Conservation (phyloP, 2,888 invertebrate species). For the Euplagia quadripunctaria region DNA sequence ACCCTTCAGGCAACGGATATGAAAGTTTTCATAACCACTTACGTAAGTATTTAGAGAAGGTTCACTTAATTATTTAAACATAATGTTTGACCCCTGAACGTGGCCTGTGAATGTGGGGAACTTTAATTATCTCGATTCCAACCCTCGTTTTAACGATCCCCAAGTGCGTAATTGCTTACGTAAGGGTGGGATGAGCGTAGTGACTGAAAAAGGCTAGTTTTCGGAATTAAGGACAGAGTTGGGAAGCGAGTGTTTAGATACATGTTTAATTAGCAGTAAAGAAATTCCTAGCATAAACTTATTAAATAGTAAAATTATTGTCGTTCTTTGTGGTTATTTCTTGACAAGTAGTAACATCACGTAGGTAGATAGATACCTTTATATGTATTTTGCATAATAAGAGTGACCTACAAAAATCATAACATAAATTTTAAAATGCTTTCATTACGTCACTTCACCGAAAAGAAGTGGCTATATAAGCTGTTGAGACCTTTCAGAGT, state of each 20-base stretch:
- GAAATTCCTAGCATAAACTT: slow-evolving; percentile 9
- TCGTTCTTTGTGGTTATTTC: slow-evolving; percentile 5
- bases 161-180: slow-evolving; percentile 62
- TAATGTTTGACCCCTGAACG: slow-evolving; percentile 59
- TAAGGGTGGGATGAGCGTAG: slow-evolving; percentile 45
- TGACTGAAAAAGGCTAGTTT: slow-evolving; percentile 54
- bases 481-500: no score
- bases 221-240: slow-evolving; percentile 34
- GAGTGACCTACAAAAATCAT: no score
- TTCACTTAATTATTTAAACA: slow-evolving; percentile 57
- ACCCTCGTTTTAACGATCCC: slow-evolving; percentile 63
- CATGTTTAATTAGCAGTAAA: slow-evolving; percentile 25
- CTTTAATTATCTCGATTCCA: slow-evolving; percentile 68
- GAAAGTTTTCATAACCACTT: slow-evolving; percentile 57
- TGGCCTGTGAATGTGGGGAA: slow-evolving; percentile 56
- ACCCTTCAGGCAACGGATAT: slow-evolving; percentile 39
- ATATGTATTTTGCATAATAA: no score
- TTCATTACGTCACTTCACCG: no score
- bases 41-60: slow-evolving; percentile 48
- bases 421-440: no score
- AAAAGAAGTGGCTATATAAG: no score
- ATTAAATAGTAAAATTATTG: slow-evolving; percentile 4
- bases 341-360: neutral
- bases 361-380: no score
- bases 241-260: slow-evolving; percentile 21